Base-by-base conservation (phyloP, 2,797 vertebrate genomes). In the Acanthornis magna region DNA sequence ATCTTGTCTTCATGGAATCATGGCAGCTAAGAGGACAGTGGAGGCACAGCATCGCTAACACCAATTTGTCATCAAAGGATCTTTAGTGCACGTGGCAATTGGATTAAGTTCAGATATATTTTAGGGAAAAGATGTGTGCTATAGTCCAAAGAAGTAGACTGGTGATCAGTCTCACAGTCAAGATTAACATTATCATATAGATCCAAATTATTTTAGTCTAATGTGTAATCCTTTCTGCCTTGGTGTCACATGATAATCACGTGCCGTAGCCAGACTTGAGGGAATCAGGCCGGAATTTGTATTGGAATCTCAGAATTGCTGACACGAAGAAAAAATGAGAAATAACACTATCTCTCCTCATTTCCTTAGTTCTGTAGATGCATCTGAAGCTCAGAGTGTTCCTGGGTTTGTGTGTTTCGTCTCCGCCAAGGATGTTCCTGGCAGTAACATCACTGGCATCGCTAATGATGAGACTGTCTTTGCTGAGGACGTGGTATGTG, bases 381-480 rank as follows among this genome's bases (percentile, higher is more conserved):
- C 85, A 18, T 97, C 98, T 17, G 98, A 97, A 83, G 99, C 99
- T 7, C 97, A 98, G 95, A 61, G 61, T 7, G 86, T 98, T 45
- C 98, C 98, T 13, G 99, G 99, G 6, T 98, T 99, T 42, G 97
- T 98, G 60, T 97, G 97, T 62, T 99, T 98, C 32, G 47, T 99
- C 76, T 98, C 98, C 0, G 98, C 98, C 7, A 96, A 97, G 7
- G 99, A 99, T 88, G 60, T 99, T 93, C 98, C 98, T 2, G 99
- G 98, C 54, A 99, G 98, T 93, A 99, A 99, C 21, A 5, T 80
- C 66, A 98, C 98, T 5, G 99, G 99, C 54, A 17, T 97, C 0
- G 63, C 84, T 47, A 96, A 98, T 6, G 99, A 99, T 27, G 99
- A 99, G 96, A 98, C 98, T 0, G 96, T 99, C 82, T 97, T 99